Conservation (phyloP, 2,888 invertebrate genomes). For the Bedellia somnulentella region DNA sequence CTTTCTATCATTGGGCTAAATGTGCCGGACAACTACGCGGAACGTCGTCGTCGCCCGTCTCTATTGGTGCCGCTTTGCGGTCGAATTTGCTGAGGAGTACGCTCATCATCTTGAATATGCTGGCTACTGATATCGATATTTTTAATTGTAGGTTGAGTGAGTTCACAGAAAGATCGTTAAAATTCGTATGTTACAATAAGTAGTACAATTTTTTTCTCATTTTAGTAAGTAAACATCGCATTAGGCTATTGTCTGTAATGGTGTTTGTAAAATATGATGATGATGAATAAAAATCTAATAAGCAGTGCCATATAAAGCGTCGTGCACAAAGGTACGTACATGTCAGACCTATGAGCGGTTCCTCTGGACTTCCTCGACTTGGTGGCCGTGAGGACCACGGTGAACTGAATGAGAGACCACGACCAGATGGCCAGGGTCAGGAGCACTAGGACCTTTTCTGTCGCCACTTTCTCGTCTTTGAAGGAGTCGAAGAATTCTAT, state of each 20-base stretch:
- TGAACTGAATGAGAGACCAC: conserved; percentile 92
- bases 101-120: too few species aligned
- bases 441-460: conserved; percentile 77
- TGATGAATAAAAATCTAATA: background rate
- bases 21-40: too few species aligned
- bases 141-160: background rate
- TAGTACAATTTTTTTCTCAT: too few species aligned
- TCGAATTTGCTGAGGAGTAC: too few species aligned
- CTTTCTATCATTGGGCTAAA: too few species aligned
- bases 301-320: background rate
- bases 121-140: too few species aligned
- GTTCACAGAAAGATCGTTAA: background rate
- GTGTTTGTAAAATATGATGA: too few species aligned
- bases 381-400: conserved; percentile 89
- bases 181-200: too few species aligned
- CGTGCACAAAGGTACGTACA: conserved; percentile 32
- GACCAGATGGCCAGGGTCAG: conserved; percentile 91
- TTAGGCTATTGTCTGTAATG: too few species aligned
- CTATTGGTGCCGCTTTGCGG: too few species aligned
- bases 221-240: too few species aligned
- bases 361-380: conserved; percentile 76
- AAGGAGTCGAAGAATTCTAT: conserved; percentile 97
- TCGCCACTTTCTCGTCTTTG: conserved; percentile 81
- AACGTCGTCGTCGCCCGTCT: too few species aligned
- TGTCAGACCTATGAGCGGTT: conserved; percentile 58